Percentiles rank a stretch among this genome's conserved stretches.
These are phyloP conservation scores for Galbula dea DNA, from an alignment of 2,113 vertebrate species.

Conservation along the genomic window DNA sequence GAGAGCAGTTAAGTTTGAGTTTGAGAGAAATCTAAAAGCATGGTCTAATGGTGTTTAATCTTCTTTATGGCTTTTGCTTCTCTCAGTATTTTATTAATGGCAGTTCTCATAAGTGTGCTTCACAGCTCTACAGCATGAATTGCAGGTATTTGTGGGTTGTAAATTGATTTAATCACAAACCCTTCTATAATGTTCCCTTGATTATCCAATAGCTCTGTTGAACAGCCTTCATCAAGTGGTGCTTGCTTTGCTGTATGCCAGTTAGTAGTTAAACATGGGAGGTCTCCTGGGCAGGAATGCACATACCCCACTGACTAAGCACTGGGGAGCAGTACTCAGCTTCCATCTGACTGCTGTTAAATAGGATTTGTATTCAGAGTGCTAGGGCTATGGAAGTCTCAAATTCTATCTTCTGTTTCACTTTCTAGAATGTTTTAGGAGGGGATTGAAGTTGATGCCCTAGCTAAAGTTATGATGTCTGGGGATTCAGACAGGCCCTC, in stretches of 20 bases:
- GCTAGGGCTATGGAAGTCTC: neutral
- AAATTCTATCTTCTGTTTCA: neutral
- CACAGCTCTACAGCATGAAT: neutral
- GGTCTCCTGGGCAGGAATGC: neutral
- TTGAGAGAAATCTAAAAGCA: neutral
- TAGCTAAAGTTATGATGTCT: neutral
- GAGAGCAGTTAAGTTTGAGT: neutral
- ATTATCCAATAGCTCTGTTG: neutral
- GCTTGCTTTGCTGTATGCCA: neutral
- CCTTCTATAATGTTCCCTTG: neutral
- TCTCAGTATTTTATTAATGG: neutral
- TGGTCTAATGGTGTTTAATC: neutral
- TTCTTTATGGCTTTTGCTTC: neutral
- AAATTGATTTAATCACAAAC: neutral
- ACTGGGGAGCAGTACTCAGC: neutral
- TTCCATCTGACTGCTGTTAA: neutral
- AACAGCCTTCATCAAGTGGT: neutral
- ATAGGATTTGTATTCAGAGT: neutral
- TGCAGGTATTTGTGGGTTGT: neutral
- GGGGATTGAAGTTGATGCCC: neutral
- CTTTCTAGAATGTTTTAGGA: neutral
- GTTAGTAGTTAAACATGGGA: neutral
- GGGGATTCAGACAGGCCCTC: neutral
- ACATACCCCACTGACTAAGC: neutral
- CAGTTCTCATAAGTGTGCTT: neutral